Base-by-base conservation (phyloP, 2,797 vertebrate species). In the Clarias pachynema region DNA sequence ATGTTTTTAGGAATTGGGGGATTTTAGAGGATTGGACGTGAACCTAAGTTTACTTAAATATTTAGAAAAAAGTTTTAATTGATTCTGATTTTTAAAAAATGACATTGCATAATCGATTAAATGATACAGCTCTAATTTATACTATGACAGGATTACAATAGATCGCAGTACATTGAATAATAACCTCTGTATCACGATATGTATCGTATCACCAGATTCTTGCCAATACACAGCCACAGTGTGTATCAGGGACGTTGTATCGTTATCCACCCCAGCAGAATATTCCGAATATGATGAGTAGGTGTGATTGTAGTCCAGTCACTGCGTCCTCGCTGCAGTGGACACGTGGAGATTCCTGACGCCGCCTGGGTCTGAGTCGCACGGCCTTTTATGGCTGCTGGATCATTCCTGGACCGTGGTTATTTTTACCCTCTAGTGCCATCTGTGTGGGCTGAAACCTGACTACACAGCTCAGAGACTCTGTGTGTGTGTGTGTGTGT, bases 401-500 rank as follows among this genome's bases (percentile, higher is more conserved):
- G 56, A 24, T 79, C 65, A 73, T 85, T 66, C 78, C 72, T 66
- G 63, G 56, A 16, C 26, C 44, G 44, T 6, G 72, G 53, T 85
- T 89, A 89, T 89, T 89, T 88, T 88, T 89, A 84, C 70, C 74
- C 44, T 26, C 31, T 56, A 66, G 37, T 37, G 70, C 53, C 66
- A 75, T 60, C 63, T 79, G 83, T 37, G 26, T 59, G 81, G 79
- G 59, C 65, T 85, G 87, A 89, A 89, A 85, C 85, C 79, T 72
- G 77, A 79, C 31, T 59, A 62, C 75, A 79, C 75, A 22, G 14
- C 75, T 34, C 49, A 20, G 60, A 84, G 62, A 56, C 31, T 20
- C 31, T 22, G 62, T 72, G 84, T 16, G 78, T 40, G 84, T 66
- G 73, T 78, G 26, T 37, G 66, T 37, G 65, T 31, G 65, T 37